Evolutionary conservation across 1,140 invertebrate genomes (phyloP).

Genomic region (Maconellicoccus hirsutus): DNA sequence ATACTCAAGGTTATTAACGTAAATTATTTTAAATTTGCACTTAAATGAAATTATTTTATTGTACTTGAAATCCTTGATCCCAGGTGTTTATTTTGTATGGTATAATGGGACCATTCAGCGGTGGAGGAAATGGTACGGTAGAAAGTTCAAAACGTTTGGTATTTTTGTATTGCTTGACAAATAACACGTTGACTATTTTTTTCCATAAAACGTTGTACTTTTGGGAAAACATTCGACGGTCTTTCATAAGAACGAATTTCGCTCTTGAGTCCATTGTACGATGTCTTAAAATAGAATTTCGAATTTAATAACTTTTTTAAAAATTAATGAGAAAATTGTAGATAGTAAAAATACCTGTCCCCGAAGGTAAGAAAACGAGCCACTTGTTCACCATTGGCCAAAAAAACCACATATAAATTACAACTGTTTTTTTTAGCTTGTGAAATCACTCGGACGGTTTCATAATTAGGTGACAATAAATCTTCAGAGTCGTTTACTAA

Average conservation of each 20-base stretch:
- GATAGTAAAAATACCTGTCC: constrained; percentile 44
- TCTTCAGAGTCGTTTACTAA: constrained; percentile 51
- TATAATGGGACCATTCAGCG: constrained; percentile 39
- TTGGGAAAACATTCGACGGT: constrained; percentile 48
- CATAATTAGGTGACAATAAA: constrained; percentile 45
- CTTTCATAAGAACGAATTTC: constrained; percentile 54
- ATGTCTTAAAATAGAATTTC: constrained; percentile 39
- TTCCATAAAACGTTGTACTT: constrained; percentile 64
- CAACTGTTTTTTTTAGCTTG: constrained; percentile 50
- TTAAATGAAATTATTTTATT: too few relatives aligned
- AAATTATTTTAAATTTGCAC: too few relatives aligned
- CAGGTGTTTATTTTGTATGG: constrained; percentile 50
- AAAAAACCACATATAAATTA: constrained; percentile 53
- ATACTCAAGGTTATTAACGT: too few relatives aligned
- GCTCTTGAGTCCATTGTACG: constrained; percentile 53
- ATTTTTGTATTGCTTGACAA: constrained; percentile 44
- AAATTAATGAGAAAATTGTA: too few relatives aligned
- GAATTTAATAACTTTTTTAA: too few relatives aligned
- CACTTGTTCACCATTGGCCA: constrained; percentile 57
- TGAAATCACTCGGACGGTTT: constrained; percentile 41
- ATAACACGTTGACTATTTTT: constrained; percentile 59
- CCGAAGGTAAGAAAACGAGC: constrained; percentile 50
- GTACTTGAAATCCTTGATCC: constrained; percentile 35
- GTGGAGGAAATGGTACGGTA: constrained; percentile 55
- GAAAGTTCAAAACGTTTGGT: constrained; percentile 50